These are phyloP conservation scores for Micrasema longulum DNA, from an alignment of 1,140 invertebrate species.

Conservation along the genomic window DNA sequence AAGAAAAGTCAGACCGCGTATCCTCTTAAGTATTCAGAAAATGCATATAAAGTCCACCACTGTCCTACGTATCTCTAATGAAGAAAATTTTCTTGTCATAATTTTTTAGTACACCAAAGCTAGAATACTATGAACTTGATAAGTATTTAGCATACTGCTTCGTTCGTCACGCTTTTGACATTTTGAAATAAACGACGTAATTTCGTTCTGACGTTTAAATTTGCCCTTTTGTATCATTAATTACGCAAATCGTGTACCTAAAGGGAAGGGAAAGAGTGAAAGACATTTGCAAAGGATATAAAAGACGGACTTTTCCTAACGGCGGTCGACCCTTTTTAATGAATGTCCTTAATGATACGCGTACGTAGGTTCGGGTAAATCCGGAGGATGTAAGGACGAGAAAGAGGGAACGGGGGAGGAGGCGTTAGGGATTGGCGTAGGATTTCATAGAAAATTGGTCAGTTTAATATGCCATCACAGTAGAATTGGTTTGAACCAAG, in stretches of 20 bases:
- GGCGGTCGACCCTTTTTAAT: conserved; percentile 55
- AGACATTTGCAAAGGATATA: conserved; percentile 56
- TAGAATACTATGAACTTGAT: conserved; percentile 11
- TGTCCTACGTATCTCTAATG: too few species aligned
- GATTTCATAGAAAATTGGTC: conserved; percentile 31
- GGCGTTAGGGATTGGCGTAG: conserved; percentile 1
- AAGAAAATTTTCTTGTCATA: too few species aligned
- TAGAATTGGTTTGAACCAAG: too few species aligned
- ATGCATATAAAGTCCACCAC: too few species aligned
- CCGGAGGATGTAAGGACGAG: conserved; percentile 29
- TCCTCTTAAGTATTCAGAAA: too few species aligned
- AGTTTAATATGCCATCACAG: too few species aligned
- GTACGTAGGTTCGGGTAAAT: conserved; percentile 50
- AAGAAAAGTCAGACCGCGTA: too few species aligned
- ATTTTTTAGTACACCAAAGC: too few species aligned
- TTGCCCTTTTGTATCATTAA: conserved; percentile 55
- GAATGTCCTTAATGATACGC: conserved; percentile 55
- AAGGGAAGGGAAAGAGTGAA: conserved; percentile 48
- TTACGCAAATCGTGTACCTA: conserved; percentile 53
- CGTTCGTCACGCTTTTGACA: conserved; percentile 22
- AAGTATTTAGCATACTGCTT: conserved; percentile 24
- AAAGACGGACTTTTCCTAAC: conserved; percentile 54
- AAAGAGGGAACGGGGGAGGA: not conserved
- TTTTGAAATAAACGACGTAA: conserved; percentile 39
- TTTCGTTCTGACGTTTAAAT: conserved; percentile 31